Evolutionary conservation across 2,888 invertebrate genomes (phyloP), one percentile per base, ranked within the genome.

Genomic region (Perdita meconis): DNA sequence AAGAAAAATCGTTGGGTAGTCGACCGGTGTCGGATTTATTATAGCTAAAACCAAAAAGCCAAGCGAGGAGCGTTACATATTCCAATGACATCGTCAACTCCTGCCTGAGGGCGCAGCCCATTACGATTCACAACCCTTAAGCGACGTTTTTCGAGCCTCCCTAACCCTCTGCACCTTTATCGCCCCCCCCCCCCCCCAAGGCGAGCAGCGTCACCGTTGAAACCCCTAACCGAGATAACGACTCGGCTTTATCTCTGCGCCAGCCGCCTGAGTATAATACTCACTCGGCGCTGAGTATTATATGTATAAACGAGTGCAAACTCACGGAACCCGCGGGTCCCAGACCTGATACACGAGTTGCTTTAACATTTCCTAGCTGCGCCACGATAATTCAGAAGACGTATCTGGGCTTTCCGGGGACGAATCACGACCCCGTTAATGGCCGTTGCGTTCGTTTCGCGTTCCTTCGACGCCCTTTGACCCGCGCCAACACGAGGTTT

Each of bases 121-220:
- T 86, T 84, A 86, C 85, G 83, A 86, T 86, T 83, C 83, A 81
- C 85, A 82, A 85, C 85, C 82, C 80, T 81, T 83, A 74, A 84
- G 80, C 83, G 80, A 83, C 75, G 69, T 81, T 78, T 79, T 78
- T 77, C 79, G 71, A 82, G 70, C 65, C 61, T 63, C 66, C 70
- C 56, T 59, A 59, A 51, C 55, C 67, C 53, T 57, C 8, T 36
- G 55, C 19, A 26, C 47, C 44, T 36, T 56, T 56, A 40, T 26
- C 61, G 63, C 30, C 61, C 66, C 44, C 60, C 40, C 68, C 55
- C 59, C 36, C 44, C 60, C 40, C 68, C 55, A 53, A 26, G 24
- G 38, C 10, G 30, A 44, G 3, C 61, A 55, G 44, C 53, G 68
- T 51, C 75, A 72, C 66, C 72, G 73, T 74, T 81, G 81, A 78